These are phyloP conservation scores for Maconellicoccus hirsutus DNA, from an alignment of 1,140 invertebrate species.

Conservation along the genomic window DNA sequence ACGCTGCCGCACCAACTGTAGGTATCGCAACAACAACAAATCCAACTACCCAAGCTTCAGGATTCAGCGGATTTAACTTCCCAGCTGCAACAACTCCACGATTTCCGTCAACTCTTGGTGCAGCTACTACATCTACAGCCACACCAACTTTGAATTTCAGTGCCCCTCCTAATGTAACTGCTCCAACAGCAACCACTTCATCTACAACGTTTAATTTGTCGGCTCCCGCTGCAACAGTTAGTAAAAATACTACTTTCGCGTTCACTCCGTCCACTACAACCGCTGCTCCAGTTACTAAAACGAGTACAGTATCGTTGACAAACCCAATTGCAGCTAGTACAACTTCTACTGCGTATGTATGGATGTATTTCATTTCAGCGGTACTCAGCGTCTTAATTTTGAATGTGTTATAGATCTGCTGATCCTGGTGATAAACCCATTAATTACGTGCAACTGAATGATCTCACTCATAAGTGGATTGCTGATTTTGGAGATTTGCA, in stretches of 20 bases:
- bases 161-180: background rate
- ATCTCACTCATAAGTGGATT: background rate
- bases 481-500: conserved; percentile 16
- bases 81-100: background rate
- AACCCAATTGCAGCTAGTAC: background rate
- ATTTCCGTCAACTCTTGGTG: background rate
- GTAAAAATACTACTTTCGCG: background rate
- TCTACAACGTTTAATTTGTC: background rate
- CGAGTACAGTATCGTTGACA: background rate
- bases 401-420: background rate
- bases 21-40: background rate
- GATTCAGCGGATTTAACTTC: background rate
- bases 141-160: background rate
- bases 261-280: background rate
- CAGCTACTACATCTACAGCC: background rate
- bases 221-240: background rate
- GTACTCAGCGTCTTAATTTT: background rate
- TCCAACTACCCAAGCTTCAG: background rate
- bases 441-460: background rate
- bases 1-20: background rate
- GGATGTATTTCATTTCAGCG: background rate
- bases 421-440: background rate
- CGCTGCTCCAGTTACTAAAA: background rate
- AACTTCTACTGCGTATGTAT: background rate
- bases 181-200: background rate